Conservation (phyloP, 1,140 invertebrate species). For the Kradibia gibbosae region DNA sequence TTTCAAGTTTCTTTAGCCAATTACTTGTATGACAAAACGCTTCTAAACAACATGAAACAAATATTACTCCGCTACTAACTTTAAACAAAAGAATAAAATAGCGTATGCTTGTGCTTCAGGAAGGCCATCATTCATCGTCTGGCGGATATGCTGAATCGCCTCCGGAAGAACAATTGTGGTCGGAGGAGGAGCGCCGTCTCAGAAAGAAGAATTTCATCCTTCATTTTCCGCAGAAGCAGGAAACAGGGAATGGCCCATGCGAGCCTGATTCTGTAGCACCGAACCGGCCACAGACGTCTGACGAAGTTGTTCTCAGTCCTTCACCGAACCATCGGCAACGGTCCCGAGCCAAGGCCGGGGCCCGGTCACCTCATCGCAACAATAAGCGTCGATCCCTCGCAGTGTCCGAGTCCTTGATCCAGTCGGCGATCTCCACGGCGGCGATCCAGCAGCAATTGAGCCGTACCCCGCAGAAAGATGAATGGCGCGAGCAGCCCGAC, state of each 20-base stretch:
- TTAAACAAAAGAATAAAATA: background rate
- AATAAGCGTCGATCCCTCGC: constrained; percentile 57
- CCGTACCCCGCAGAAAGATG: constrained; percentile 67
- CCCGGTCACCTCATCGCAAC: constrained; percentile 63
- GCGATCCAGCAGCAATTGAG: constrained; percentile 53
- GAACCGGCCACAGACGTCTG: background rate
- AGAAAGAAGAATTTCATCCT: constrained; percentile 80
- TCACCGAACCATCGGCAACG: constrained; percentile 60
- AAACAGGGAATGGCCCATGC: background rate
- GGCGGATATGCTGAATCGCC: constrained; percentile 86
- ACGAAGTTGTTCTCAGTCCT: background rate
- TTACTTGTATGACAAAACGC: no score
- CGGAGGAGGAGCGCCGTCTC: constrained; percentile 77
- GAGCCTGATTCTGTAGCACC: background rate
- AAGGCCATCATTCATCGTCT: constrained; percentile 82
- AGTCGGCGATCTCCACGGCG: constrained; percentile 51
- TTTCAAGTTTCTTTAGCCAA: background rate
- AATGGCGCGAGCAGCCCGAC: constrained; percentile 69
- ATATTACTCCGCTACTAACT: background rate
- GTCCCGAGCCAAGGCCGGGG: constrained; percentile 63
- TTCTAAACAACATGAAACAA: background rate
- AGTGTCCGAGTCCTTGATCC: constrained; percentile 11
- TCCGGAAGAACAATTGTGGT: constrained; percentile 78
- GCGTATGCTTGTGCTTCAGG: constrained; percentile 46
- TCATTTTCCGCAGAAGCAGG: constrained; percentile 75